Conservation (phyloP, 2,797 vertebrate species). For the Onychomys leucogaster region DNA sequence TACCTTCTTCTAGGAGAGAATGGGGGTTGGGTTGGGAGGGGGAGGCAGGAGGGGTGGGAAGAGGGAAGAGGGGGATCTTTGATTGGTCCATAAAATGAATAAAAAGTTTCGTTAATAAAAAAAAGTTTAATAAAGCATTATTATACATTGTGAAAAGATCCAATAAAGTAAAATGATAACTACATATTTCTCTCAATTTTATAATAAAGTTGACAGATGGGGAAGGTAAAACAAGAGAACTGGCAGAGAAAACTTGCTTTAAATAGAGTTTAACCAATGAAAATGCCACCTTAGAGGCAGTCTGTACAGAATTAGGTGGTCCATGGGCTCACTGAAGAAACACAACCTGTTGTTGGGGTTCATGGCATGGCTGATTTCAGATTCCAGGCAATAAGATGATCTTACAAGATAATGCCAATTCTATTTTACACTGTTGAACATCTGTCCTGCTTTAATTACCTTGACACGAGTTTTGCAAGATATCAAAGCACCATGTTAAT, state of each 20-base stretch:
- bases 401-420: conserved; percentile 61
- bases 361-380: conserved; percentile 18
- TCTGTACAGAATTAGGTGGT: not conserved
- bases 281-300: not conserved
- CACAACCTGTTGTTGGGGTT: conserved; percentile 30
- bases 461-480: conserved; percentile 60
- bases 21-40: too few relatives aligned
- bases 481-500: conserved; percentile 67
- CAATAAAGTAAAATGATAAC: not conserved
- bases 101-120: too few relatives aligned
- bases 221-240: conserved; percentile 24
- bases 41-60: too few relatives aligned
- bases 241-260: conserved; percentile 38
- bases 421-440: conserved; percentile 67
- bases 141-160: conserved; percentile 2
- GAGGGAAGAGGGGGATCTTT: too few relatives aligned
- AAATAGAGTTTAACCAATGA: conserved; percentile 48
- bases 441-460: conserved; percentile 66
- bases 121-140: not conserved
- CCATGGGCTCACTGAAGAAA: conserved; percentile 50
- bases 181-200: conserved; percentile 44
- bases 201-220: conserved; percentile 49
- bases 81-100: too few relatives aligned
- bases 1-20: too few relatives aligned
- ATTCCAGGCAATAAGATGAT: conserved; percentile 60